Conservation (phyloP, 2,113 vertebrate species). For the Xiphophorus couchianus region DNA sequence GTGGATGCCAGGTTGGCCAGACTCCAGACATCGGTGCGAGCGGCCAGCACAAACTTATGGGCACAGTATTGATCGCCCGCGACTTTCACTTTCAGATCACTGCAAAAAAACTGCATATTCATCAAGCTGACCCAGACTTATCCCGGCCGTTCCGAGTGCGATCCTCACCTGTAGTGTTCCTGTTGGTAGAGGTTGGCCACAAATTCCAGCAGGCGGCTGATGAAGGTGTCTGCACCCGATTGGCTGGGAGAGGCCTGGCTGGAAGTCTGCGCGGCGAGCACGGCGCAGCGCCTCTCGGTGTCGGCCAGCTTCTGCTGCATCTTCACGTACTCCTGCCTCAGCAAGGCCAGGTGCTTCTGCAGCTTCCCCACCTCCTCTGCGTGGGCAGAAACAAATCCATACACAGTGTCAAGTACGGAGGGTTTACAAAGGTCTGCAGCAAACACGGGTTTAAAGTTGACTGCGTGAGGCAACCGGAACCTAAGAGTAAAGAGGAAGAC, state of each 20-base stretch:
- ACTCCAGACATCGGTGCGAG: slow-evolving; percentile 94
- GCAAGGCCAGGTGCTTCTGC: slow-evolving; percentile 97
- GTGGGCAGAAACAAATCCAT: slow-evolving; percentile 6
- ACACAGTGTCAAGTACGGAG: slow-evolving; percentile 4
- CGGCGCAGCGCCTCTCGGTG: slow-evolving; percentile 89
- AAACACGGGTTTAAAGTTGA: not conserved
- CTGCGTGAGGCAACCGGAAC: not conserved
- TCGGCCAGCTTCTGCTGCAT: slow-evolving; percentile 96
- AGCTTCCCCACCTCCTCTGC: slow-evolving; percentile 99
- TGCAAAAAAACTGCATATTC: slow-evolving; percentile 59
- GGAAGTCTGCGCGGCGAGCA: slow-evolving; percentile 86
- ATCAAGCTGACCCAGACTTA: not conserved
- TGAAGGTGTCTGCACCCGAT: slow-evolving; percentile 86
- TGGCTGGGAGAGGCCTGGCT: slow-evolving; percentile 78
- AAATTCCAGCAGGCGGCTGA: slow-evolving; percentile 90
- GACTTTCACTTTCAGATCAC: slow-evolving; percentile 94
- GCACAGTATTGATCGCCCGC: slow-evolving; percentile 82
- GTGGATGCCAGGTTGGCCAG: slow-evolving; percentile 87
- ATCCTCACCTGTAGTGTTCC: slow-evolving; percentile 93
- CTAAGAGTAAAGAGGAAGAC: not conserved
- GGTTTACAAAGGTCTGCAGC: slow-evolving; percentile 6
- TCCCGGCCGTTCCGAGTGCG: not conserved
- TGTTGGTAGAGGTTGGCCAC: slow-evolving; percentile 92
- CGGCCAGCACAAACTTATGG: slow-evolving; percentile 97
- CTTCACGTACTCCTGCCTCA: slow-evolving; percentile 98